Evolutionary conservation across 2,888 invertebrate genomes (phyloP), one percentile per base, ranked within the genome.

Genomic region (Drosophila gaucha): DNA sequence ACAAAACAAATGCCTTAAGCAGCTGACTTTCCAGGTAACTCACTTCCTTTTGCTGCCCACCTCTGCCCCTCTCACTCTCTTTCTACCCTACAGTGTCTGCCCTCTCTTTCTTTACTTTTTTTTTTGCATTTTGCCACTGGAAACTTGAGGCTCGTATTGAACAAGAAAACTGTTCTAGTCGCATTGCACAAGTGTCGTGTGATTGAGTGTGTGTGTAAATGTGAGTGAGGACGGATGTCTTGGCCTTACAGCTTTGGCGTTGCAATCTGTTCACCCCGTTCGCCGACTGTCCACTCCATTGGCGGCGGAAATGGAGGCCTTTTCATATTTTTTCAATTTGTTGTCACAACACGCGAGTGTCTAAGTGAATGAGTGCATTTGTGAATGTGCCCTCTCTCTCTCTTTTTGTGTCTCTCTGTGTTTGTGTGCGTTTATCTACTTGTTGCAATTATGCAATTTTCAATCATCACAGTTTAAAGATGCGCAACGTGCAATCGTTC

Each of bases 371-470:
- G 51, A 59, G 58, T 54, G 54, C 54, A 55, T 58, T 43, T 43
- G 38, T 33, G 50, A 68, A n/a, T 38, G 33, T 30, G 44, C 12
- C 30, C 36, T 46, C 18, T 44, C 18, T 46, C 33, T 30, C 10
- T 41, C 20, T 18, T 22, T 31, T 31, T 33, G 26, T 33, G 35
- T 47, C 28, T 57, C 20, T 36, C 8, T 41, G 10, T 39, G 38
- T 51, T 46, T 33, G 3, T n/a, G 24, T 63, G 51, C 54, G 41
- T 78, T 64, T 65, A 47, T 47, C 49, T 55, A 44, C 41, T 33
- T 46, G 28, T 38, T 59, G 87, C 87, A 84, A 88, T 84, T 84
- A 84, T 84, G 87, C 86, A 84, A 88, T 86, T 84, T 84, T 88
- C 84, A 88, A 84, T 84, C 84, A 83, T 75, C 86, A 62, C 78